These are phyloP conservation scores for Meriones psammophilus DNA, from an alignment of 2,797 vertebrate genomes.

Conservation along the genomic window DNA sequence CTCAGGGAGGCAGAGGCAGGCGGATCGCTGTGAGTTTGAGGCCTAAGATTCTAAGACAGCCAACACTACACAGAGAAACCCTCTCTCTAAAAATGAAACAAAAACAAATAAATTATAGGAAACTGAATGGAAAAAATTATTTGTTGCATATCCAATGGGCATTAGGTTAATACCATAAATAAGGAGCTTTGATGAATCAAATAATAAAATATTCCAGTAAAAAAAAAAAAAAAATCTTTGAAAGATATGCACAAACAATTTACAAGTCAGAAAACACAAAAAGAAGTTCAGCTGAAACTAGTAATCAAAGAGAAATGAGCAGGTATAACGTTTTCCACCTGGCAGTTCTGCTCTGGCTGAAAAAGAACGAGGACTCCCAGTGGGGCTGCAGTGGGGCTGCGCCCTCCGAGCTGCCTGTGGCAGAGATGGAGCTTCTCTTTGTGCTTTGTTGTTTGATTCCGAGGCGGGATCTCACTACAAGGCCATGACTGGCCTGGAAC, in stretches of 20 bases:
- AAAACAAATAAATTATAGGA: not conserved
- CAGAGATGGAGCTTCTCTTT: not conserved
- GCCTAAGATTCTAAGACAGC: too few species aligned
- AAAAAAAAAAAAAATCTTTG: not conserved
- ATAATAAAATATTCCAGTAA: not conserved
- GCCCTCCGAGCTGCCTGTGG: not conserved
- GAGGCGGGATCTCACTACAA: not conserved
- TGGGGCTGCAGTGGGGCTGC: conserved; percentile 24
- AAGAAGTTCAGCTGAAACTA: not conserved
- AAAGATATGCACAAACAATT: not conserved
- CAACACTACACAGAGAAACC: too few species aligned
- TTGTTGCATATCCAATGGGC: not conserved
- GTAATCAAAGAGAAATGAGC: conserved; percentile 32
- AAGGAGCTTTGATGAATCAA: conserved; percentile 16
- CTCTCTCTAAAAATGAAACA: too few species aligned
- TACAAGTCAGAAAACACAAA: not conserved
- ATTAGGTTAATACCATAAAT: conserved; percentile 12
- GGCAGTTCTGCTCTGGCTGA: not conserved
- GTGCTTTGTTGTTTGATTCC: not conserved
- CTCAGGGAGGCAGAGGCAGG: too few species aligned
- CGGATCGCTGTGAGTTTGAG: too few species aligned
- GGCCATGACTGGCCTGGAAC: not conserved
- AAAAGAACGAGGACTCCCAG: not conserved
- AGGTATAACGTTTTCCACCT: not conserved
- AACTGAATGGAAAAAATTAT: not conserved